These are phyloP conservation scores for Cosmorhoe ocellata DNA, from an alignment of 2,888 invertebrate genomes.

Conservation along the genomic window DNA sequence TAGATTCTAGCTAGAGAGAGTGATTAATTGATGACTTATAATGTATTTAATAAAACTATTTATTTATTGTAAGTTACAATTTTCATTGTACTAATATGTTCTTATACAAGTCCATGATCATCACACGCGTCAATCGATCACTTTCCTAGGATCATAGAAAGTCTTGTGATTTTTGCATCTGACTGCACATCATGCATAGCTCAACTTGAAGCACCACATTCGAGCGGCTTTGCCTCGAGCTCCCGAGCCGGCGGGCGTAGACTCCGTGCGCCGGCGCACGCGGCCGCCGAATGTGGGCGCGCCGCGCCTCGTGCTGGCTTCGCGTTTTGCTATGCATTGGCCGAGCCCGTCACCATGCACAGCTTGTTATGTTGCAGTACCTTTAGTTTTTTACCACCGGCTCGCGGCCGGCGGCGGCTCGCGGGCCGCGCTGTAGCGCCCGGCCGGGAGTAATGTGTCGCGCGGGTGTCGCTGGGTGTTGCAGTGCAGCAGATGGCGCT, in stretches of 20 bases:
- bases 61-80: too few relatives aligned
- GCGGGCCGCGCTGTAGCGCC: slow-evolving; percentile 4
- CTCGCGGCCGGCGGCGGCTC: slow-evolving; percentile 10
- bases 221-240: slow-evolving; percentile 4
- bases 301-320: slow-evolving; percentile 12
- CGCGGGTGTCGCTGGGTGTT: slow-evolving; percentile 41
- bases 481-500: slow-evolving; percentile 86
- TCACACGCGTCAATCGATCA: too few relatives aligned
- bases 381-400: slow-evolving; percentile 28
- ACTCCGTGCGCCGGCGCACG: background rate
- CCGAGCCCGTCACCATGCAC: slow-evolving; percentile 26
- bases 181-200: slow-evolving; percentile 24
- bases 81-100: too few relatives aligned
- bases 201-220: slow-evolving; percentile 27
- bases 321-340: slow-evolving; percentile 23
- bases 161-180: slow-evolving; percentile 14
- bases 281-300: slow-evolving; percentile 11
- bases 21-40: background rate
- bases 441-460: slow-evolving; percentile 13
- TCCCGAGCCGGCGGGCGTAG: background rate
- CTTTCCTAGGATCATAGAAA: slow-evolving; percentile 1
- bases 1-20: slow-evolving; percentile 2
- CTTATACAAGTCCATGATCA: too few relatives aligned
- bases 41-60: too few relatives aligned
- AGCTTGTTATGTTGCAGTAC: slow-evolving; percentile 33